A percentile compares a stretch with the other conserved stretches of the same genome.
These are phyloP conservation scores for Tipula unca DNA, from an alignment of 2,888 invertebrate genomes.

Conservation along the genomic window DNA sequence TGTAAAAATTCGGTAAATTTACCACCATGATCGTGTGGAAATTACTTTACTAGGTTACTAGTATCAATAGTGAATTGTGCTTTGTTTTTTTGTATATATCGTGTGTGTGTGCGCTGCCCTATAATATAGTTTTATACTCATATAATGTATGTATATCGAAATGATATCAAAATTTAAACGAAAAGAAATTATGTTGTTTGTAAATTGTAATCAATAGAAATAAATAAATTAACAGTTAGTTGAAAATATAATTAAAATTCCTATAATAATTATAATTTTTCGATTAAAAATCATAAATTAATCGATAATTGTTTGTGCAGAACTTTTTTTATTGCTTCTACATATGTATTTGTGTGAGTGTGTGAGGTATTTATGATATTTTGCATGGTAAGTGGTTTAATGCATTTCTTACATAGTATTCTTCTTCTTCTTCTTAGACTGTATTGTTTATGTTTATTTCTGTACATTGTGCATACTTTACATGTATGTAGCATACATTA, in stretches of 20 bases:
- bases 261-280: neutral
- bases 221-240: neutral
- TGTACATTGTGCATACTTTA: neutral
- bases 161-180: neutral
- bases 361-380: neutral
- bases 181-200: neutral
- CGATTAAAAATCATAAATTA: neutral
- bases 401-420: neutral
- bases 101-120: neutral
- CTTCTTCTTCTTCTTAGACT: neutral
- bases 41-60: neutral
- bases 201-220: neutral
- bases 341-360: neutral
- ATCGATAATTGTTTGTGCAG: neutral
- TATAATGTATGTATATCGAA: neutral
- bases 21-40: neutral
- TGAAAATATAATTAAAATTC: neutral
- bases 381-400: neutral
- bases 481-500: too few species aligned
- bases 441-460: neutral
- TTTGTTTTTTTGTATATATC: too few species aligned
- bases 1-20: neutral
- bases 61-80: neutral
- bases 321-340: neutral
- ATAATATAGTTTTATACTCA: neutral